Percentiles rank a stretch among this genome's conserved stretches.
Evolutionary conservation across 2,113 vertebrate genomes (phyloP).

Genomic region (Vicugna pacos): DNA sequence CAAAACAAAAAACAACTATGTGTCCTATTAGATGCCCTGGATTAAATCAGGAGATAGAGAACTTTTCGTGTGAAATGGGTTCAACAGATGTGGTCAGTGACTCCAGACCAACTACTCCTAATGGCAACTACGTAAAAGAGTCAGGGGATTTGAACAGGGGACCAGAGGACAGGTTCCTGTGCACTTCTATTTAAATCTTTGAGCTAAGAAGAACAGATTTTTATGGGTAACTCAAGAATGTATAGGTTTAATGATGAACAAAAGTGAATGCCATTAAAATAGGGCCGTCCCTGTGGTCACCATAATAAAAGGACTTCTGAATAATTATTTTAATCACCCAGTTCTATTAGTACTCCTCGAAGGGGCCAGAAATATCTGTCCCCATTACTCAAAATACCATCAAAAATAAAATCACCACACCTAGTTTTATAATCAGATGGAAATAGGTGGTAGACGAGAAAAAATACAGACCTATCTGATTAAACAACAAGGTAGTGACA

Average conservation of each 20-base stretch:
- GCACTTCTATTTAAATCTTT: neutral
- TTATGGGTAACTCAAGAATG: neutral
- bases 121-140: neutral
- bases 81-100: neutral
- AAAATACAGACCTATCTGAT: neutral
- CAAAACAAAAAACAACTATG: neutral
- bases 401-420: conserved; percentile 19
- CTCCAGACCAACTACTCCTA: neutral
- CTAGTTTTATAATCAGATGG: neutral
- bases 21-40: neutral
- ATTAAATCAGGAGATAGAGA: neutral
- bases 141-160: neutral
- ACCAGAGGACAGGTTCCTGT: neutral
- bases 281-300: neutral
- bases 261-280: neutral
- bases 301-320: neutral
- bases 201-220: neutral
- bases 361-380: neutral
- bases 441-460: neutral
- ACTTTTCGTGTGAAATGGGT: neutral
- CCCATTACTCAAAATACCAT: neutral
- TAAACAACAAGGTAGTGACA: conserved; percentile 37
- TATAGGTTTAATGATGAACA: neutral
- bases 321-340: neutral
- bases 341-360: neutral